Base-by-base conservation (phyloP, 2,113 vertebrate species). In the Phocoena sinus region DNA sequence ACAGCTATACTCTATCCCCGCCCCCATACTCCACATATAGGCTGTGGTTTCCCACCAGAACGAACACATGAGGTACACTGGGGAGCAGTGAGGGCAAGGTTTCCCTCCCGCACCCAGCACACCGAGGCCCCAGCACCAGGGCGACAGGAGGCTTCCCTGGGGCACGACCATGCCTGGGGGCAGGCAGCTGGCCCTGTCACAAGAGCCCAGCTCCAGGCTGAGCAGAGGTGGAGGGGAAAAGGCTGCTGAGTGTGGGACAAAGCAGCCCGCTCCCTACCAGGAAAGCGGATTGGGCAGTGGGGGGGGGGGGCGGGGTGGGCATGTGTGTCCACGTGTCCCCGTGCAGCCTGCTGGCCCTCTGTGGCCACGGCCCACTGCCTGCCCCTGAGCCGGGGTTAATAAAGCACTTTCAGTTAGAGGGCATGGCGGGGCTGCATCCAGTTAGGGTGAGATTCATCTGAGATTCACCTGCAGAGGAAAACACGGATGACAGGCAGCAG, bases 111-210 rank as follows among this genome's bases (percentile, higher is more conserved):
- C 15, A 97, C 3, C 74, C 0, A 50, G 67, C 26, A 41, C 96
- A 0, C 98, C 99, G 84, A 15, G 74, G 74, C 47, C 47, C 74
- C 76, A 79, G 79, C 15, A 62, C 97, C 2, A 47, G 63, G 63
- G 36, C 8, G 20, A 47, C 21, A 36, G 7, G 56, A 18, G 21
- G 25, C 86, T 44, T 38, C 67, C 2, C 8, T 6, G 1, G 71
- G 65, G 60, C 60, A 99, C 99, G 33, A 21, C 31, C 31, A 79
- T 20, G 80, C 2, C 53, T 50, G 20, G 20, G 3, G 71, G 58
- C 17, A 0, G 77, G 77, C 89, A 80, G 95, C 86, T 0, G 99
- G 99, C 97, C 98, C 86, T 98, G 99, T 76, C 99, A 3, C 21
- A 26, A 41, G 96, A 99, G 99, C 3, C 44, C 25, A 98, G 97